Conservation (phyloP, 2,113 vertebrate genomes). For the Boleophthalmus pectinirostris region DNA sequence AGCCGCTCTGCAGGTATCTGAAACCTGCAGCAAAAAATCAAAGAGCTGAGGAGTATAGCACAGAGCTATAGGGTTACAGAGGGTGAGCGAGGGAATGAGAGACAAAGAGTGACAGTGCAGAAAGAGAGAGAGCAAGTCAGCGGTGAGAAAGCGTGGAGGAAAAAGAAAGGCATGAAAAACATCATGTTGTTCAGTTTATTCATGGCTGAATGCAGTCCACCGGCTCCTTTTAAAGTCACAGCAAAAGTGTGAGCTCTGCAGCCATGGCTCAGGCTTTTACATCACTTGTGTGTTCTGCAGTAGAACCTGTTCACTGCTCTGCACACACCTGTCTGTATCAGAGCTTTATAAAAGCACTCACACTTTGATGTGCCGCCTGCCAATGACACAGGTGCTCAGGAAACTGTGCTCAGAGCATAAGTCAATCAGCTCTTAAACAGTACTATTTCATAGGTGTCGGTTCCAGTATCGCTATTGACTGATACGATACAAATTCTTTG, state of each 20-base stretch:
- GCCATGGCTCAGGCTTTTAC: no score
- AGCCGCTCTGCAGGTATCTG: slow-evolving; percentile 71
- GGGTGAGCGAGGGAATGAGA: slow-evolving; percentile 53
- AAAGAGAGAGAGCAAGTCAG: slow-evolving; percentile 39
- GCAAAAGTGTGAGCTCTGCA: no score
- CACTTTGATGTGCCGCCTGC: slow-evolving; percentile 26
- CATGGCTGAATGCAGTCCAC: slow-evolving; percentile 13
- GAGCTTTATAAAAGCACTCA: slow-evolving; percentile 15
- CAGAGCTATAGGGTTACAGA: slow-evolving; percentile 74
- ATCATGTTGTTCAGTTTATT: slow-evolving; percentile 34
- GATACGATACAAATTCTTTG: no score
- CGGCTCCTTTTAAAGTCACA: no score
- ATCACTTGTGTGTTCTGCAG: no score
- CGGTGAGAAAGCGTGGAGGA: slow-evolving; percentile 30
- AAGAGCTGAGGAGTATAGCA: slow-evolving; percentile 74
- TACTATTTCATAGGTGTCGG: no score
- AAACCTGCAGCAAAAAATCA: slow-evolving; percentile 78
- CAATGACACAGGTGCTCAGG: slow-evolving; percentile 1
- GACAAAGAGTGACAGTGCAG: slow-evolving; percentile 59
- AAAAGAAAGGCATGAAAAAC: slow-evolving; percentile 40
- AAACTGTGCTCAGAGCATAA: not conserved
- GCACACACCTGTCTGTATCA: not conserved
- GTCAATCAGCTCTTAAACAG: no score
- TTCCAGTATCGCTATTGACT: no score
- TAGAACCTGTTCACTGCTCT: no score